A percentile compares a stretch with the other conserved stretches of the same genome.
These are phyloP conservation scores for Pygathrix nemaeus DNA, from an alignment of 2,113 vertebrate species.

Conservation along the genomic window DNA sequence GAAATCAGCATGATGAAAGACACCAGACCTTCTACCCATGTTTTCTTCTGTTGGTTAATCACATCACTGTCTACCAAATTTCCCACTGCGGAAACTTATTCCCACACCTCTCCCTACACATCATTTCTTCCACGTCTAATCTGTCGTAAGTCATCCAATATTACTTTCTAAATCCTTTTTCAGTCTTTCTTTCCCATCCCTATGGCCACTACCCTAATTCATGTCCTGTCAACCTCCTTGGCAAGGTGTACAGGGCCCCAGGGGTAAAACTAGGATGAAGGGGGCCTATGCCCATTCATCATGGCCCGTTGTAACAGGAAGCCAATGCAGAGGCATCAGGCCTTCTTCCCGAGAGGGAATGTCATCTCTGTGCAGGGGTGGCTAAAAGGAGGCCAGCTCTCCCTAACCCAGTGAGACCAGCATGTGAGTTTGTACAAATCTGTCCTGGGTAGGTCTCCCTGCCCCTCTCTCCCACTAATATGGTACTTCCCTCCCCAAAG, in stretches of 20 bases:
- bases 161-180: neutral
- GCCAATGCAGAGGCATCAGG: neutral
- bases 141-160: neutral
- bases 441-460: neutral
- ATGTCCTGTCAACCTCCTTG: neutral
- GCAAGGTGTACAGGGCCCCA: neutral
- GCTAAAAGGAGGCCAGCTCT: neutral
- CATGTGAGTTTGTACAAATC: no score
- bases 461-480: no score
- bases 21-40: neutral
- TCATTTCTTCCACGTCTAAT: no score
- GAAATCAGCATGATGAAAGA: neutral
- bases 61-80: neutral
- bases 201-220: neutral
- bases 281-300: neutral
- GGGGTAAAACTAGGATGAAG: neutral
- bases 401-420: neutral
- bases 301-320: no score
- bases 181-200: neutral
- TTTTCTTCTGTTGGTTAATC: neutral
- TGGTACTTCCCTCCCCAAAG: neutral
- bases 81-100: neutral
- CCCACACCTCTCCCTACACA: neutral
- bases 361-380: neutral
- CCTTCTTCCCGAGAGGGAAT: neutral